Percentiles rank a stretch among this genome's conserved stretches.
Evolutionary conservation across 2,888 invertebrate genomes (phyloP).

Genomic region (Drosophila kuntzei): DNA sequence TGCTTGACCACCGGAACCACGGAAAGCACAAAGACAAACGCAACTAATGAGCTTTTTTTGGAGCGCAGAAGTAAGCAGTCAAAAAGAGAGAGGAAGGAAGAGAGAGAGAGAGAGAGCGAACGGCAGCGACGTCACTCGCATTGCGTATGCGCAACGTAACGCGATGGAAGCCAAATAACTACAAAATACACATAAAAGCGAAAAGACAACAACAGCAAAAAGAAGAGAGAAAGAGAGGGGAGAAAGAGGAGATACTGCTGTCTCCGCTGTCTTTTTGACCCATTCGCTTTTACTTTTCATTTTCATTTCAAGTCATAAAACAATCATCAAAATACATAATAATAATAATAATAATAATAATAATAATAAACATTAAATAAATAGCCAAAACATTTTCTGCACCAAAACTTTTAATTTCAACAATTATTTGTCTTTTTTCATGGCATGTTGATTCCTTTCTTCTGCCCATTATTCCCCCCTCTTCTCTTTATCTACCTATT

Average conservation of each 20-base stretch:
- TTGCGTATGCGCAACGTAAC: slow-evolving; percentile 61
- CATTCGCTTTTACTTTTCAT: slow-evolving; percentile 61
- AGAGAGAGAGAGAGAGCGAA: slow-evolving; percentile 11
- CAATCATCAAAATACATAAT: slow-evolving; percentile 34
- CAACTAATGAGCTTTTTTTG: slow-evolving; percentile 37
- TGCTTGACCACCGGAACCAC: slow-evolving; percentile 48
- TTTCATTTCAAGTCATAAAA: slow-evolving; percentile 51
- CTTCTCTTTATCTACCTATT: slow-evolving; percentile 3
- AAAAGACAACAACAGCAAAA: slow-evolving; percentile 36
- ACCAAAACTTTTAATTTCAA: slow-evolving; percentile 66
- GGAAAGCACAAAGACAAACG: slow-evolving; percentile 35
- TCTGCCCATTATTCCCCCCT: background rate
- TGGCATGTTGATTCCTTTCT: slow-evolving; percentile 50
- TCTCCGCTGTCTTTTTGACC: slow-evolving; percentile 11
- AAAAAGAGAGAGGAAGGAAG: slow-evolving; percentile 13
- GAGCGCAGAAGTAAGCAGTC: slow-evolving; percentile 16
- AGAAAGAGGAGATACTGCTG: background rate
- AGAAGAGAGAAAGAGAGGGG: background rate
- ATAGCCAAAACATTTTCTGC: slow-evolving; percentile 45
- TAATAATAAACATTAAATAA: slow-evolving; percentile 41
- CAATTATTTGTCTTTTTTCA: slow-evolving; percentile 58
- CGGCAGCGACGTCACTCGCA: slow-evolving; percentile 21
- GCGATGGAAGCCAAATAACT: slow-evolving; percentile 51
- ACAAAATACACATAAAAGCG: slow-evolving; percentile 35
- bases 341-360: slow-evolving; percentile 44